These are phyloP conservation scores for Lacanobia oleracea DNA, from an alignment of 2,888 invertebrate genomes.

Conservation along the genomic window DNA sequence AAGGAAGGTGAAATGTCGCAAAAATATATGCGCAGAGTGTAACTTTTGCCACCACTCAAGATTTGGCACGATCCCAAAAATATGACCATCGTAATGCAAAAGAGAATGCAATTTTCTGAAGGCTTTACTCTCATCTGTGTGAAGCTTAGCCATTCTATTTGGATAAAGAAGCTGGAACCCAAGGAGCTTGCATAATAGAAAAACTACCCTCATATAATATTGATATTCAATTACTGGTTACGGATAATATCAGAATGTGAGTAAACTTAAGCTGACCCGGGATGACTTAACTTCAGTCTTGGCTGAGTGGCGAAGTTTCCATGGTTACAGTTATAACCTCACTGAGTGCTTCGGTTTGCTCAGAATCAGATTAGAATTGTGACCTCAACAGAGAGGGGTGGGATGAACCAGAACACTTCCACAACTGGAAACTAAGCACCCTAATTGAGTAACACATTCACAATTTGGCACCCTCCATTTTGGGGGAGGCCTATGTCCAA, in stretches of 20 bases:
- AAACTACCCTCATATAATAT: conserved; percentile 14
- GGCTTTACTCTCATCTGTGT: conserved; percentile 24
- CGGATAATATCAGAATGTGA: conserved; percentile 10
- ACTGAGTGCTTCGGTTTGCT: conserved; percentile 11
- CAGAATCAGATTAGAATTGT: conserved; percentile 16
- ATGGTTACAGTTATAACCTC: conserved; percentile 5
- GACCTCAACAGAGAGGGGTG: conserved; percentile 4
- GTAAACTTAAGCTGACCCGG: neutral
- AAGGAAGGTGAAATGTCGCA: conserved; percentile 28
- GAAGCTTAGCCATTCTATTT: conserved; percentile 25
- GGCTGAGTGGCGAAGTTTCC: neutral
- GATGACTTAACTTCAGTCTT: conserved; percentile 1
- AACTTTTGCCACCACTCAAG: conserved; percentile 46
- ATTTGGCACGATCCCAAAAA: conserved; percentile 59
- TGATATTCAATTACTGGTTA: conserved; percentile 13
- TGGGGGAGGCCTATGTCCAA: no score
- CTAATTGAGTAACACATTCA: neutral
- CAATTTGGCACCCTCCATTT: no score
- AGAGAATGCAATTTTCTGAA: conserved; percentile 52
- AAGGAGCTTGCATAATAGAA: conserved; percentile 16
- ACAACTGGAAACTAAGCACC: neutral
- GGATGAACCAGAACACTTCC: neutral
- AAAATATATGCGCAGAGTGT: conserved; percentile 39
- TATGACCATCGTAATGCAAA: conserved; percentile 35
- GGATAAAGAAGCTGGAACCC: conserved; percentile 14